phyloP scores from a whole-genome alignment of 2,113 vertebrate species.

The Macrotus californicus region DNA sequence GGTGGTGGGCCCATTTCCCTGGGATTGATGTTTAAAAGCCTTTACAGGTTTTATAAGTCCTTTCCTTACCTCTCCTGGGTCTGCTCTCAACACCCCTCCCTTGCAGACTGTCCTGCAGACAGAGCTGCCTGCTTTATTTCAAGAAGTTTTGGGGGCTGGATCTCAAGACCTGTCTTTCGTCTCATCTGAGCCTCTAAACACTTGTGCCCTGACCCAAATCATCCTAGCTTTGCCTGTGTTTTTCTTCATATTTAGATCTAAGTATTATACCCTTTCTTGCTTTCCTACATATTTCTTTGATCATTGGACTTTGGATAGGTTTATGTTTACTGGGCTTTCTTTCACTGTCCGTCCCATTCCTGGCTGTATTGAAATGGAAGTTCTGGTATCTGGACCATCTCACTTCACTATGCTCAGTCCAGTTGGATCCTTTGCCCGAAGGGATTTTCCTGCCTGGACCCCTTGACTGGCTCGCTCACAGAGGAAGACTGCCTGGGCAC shows the following conservation, averaged over 20 bases:
- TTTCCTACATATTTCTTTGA: background rate
- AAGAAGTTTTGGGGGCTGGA: background rate
- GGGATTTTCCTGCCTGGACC: background rate
- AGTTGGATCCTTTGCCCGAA: background rate
- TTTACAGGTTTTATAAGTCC: background rate
- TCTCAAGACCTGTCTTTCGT: background rate
- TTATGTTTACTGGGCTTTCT: background rate
- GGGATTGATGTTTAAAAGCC: background rate
- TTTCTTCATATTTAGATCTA: background rate
- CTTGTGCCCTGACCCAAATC: background rate
- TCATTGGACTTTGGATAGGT: background rate
- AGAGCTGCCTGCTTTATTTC: background rate
- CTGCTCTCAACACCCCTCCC: background rate
- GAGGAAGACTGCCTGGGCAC: background rate
- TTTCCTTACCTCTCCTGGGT: background rate
- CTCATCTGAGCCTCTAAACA: background rate
- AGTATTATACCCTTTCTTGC: background rate
- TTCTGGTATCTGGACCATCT: background rate
- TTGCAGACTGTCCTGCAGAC: background rate
- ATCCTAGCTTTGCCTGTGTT: background rate
- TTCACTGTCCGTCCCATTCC: background rate
- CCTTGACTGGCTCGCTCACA: background rate
- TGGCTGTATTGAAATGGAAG: background rate
- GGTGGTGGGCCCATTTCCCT: background rate
- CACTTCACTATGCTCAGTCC: background rate